A percentile compares a stretch with the other conserved stretches of the same genome.
Conservation (phyloP, 2,888 invertebrate genomes). For the Diarsia rubi region DNA sequence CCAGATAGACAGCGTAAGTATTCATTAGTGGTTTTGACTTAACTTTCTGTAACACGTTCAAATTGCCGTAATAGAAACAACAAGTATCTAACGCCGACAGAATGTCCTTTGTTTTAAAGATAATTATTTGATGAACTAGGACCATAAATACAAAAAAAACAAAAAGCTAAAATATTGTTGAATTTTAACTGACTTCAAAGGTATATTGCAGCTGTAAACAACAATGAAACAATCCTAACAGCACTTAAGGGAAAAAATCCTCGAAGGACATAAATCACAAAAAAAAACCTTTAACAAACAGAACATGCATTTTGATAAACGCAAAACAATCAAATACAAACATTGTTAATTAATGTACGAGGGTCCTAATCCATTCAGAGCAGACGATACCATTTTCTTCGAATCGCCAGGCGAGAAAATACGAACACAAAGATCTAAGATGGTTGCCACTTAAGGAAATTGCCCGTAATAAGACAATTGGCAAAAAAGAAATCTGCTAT, state of each 20-base stretch:
- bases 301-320: slow-evolving; percentile 47
- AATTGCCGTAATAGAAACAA: neutral
- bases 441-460: slow-evolving; percentile 74
- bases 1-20: neutral
- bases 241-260: slow-evolving; percentile 23
- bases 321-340: slow-evolving; percentile 51
- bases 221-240: slow-evolving; percentile 26
- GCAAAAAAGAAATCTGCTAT: slow-evolving; percentile 71
- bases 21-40: neutral
- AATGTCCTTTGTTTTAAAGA: neutral
- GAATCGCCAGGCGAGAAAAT: slow-evolving; percentile 61
- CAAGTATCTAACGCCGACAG: neutral
- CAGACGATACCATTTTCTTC: slow-evolving; percentile 60
- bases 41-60: too few species aligned
- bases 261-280: slow-evolving; percentile 13
- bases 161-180: neutral
- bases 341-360: slow-evolving; percentile 61
- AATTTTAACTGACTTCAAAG: neutral
- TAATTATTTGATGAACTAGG: too few species aligned
- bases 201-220: slow-evolving; percentile 10
- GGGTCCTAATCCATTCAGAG: slow-evolving; percentile 61
- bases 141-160: neutral
- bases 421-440: slow-evolving; percentile 63
- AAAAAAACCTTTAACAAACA: slow-evolving; percentile 25
- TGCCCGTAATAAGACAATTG: slow-evolving; percentile 76